phyloP scores from a whole-genome alignment of 2,888 invertebrate species.

The Drepana falcataria region DNA sequence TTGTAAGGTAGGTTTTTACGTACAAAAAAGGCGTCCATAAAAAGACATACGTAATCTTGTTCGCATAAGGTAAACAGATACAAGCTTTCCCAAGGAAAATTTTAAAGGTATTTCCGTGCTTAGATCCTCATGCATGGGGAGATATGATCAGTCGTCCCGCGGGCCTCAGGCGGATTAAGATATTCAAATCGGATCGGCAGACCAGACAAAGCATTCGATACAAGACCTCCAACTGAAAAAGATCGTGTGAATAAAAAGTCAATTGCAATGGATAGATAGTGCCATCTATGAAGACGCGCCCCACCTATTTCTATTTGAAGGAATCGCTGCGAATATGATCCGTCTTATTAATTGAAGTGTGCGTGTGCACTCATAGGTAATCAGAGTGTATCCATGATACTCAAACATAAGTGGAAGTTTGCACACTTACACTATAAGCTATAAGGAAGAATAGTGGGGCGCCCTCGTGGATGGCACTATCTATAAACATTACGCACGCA shows the following conservation, averaged over 20 bases:
- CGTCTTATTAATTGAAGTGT: too few relatives aligned
- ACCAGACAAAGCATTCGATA: conserved; percentile 29
- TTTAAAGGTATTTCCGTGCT: neutral
- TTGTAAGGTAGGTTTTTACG: too few relatives aligned
- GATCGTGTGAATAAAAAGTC: conserved; percentile 23
- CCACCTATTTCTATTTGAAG: too few relatives aligned
- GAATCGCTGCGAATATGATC: too few relatives aligned
- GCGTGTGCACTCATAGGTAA: too few relatives aligned
- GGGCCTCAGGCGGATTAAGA: conserved; percentile 40
- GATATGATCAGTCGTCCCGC: conserved; percentile 19
- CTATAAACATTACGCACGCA: too few relatives aligned
- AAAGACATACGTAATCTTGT: neutral
- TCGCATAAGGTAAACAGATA: neutral
- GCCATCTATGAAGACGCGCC: too few relatives aligned
- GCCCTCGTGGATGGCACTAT: too few relatives aligned
- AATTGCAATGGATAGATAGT: neutral
- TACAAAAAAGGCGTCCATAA: neutral
- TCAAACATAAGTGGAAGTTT: too few relatives aligned
- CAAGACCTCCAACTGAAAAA: conserved; percentile 21
- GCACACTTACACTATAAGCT: too few relatives aligned
- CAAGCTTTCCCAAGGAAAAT: neutral
- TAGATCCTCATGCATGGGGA: conserved; percentile 14
- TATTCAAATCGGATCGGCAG: conserved; percentile 40
- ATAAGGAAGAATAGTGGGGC: too few relatives aligned
- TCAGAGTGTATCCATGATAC: too few relatives aligned